Percentiles rank a stretch among this genome's conserved stretches.
Conservation (phyloP, 53 echinoderm and acorn worm species). For the Arbacia lixula region DNA sequence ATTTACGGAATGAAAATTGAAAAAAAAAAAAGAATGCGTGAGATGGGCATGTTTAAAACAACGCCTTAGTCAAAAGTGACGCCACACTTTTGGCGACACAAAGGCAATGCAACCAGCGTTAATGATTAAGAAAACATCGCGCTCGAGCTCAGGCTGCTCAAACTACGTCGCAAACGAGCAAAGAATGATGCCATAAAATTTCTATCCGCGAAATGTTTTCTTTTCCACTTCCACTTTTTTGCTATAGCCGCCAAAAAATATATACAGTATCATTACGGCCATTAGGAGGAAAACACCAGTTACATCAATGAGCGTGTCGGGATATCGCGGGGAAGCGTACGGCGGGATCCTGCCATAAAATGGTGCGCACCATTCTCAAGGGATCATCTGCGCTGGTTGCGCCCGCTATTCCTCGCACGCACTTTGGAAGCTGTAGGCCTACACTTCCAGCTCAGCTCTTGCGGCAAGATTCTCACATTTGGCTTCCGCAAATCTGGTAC, state of each 20-base stretch:
- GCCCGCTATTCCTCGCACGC: too few species aligned
- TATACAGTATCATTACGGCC: conserved; percentile 56
- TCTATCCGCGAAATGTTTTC: conserved; percentile 14
- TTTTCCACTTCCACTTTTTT: conserved; percentile 25
- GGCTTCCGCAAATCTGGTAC: too few species aligned
- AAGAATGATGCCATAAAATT: conserved; percentile 16
- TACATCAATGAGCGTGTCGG: too few species aligned
- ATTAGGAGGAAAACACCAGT: conserved; percentile 45
- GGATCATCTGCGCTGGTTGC: too few species aligned
- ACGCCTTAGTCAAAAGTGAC: conserved; percentile 30
- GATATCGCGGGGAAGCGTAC: too few species aligned
- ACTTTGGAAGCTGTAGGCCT: too few species aligned
- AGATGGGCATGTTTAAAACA: conserved; percentile 54
- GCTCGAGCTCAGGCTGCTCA: conserved; percentile 7
- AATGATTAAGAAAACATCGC: conserved; percentile 53
- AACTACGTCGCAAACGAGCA: neutral
- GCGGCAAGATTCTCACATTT: too few species aligned
- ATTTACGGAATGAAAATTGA: conserved; percentile 58
- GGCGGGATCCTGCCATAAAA: too few species aligned
- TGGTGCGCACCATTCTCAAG: too few species aligned
- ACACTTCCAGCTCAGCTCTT: too few species aligned
- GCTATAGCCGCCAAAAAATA: conserved; percentile 39
- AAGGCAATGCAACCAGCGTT: conserved; percentile 43
- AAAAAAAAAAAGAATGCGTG: too few species aligned
- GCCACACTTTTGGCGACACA: conserved; percentile 48